These are phyloP conservation scores for Sarcophilus harrisii DNA, from an alignment of 2,797 vertebrate genomes.

Conservation along the genomic window DNA sequence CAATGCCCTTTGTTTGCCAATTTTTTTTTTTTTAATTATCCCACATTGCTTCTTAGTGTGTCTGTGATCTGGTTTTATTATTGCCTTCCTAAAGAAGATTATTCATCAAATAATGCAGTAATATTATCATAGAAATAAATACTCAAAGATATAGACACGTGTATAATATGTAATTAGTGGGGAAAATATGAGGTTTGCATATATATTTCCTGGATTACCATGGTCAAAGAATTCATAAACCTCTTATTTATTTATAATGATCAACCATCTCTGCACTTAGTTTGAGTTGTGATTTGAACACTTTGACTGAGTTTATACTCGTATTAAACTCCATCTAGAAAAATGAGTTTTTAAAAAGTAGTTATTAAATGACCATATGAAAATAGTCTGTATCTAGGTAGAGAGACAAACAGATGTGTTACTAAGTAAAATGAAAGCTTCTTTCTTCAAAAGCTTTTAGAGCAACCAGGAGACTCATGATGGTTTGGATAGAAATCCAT, in stretches of 20 bases:
- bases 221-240: background rate
- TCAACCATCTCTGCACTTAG: background rate
- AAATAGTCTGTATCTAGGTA: background rate
- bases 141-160: slow-evolving; percentile 22
- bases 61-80: background rate
- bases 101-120: background rate
- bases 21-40: background rate
- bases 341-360: background rate
- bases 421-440: background rate
- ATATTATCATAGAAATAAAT: slow-evolving; percentile 14
- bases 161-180: background rate
- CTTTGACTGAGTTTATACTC: background rate
- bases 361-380: background rate
- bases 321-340: background rate
- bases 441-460: background rate
- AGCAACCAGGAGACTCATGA: background rate
- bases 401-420: background rate
- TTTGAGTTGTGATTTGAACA: slow-evolving; percentile 27
- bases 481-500: background rate
- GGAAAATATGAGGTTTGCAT: background rate
- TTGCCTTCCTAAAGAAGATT: slow-evolving; percentile 20
- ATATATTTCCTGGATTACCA: slow-evolving; percentile 2
- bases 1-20: background rate
- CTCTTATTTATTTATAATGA: background rate
- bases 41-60: background rate